Percentiles rank a stretch among this genome's conserved stretches.
phyloP scores from a whole-genome alignment of 2,113 vertebrate genomes.

The Cinclus mexicanus region DNA sequence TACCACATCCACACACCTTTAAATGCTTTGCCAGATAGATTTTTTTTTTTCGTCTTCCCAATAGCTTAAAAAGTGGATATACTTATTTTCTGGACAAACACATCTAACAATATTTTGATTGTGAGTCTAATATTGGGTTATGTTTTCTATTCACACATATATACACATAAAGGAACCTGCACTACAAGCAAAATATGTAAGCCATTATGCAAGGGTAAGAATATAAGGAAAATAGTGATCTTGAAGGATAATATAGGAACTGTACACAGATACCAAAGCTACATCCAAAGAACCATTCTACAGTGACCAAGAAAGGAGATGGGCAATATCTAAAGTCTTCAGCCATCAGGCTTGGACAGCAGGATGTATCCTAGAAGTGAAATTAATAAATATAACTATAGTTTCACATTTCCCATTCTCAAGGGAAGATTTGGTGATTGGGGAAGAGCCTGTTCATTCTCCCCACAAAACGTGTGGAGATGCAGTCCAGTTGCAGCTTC shows the following conservation, averaged over 20 bases:
- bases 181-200: neutral
- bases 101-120: neutral
- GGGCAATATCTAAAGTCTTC: neutral
- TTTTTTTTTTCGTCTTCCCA: neutral
- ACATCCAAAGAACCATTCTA: neutral
- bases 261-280: neutral
- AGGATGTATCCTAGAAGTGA: accelerated
- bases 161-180: neutral
- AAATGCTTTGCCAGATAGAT: neutral
- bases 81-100: neutral
- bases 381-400: neutral
- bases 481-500: neutral
- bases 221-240: neutral
- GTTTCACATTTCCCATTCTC: neutral
- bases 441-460: neutral
- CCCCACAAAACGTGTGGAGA: neutral
- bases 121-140: neutral
- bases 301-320: neutral
- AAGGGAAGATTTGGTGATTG: neutral
- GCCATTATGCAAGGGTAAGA: neutral
- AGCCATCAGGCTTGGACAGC: neutral
- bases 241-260: neutral
- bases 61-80: neutral
- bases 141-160: neutral
- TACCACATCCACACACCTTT: neutral